These are phyloP conservation scores for Aphyosemion australe DNA, from an alignment of 2,113 vertebrate genomes.

Conservation along the genomic window DNA sequence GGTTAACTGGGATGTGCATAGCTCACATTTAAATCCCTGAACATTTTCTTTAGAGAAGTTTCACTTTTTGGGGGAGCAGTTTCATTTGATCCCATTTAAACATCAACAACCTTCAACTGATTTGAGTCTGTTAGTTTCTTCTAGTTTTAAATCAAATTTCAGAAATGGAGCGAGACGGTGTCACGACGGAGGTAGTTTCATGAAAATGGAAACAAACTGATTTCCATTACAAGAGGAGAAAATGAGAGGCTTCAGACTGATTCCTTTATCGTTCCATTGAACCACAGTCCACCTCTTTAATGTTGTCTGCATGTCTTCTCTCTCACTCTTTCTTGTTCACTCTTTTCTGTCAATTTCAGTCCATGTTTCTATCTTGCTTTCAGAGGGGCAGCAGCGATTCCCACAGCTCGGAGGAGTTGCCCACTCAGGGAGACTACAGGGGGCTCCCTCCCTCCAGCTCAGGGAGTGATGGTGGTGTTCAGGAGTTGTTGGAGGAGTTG, in stretches of 20 bases:
- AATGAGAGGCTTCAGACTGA: slow-evolving; percentile 37
- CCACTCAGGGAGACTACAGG: slow-evolving; percentile 30
- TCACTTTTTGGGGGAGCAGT: slow-evolving; percentile 30
- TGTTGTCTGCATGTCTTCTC: background rate
- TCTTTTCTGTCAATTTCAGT: slow-evolving; percentile 8
- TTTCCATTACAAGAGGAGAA: slow-evolving; percentile 50
- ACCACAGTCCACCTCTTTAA: slow-evolving; percentile 14
- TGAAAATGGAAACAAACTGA: slow-evolving; percentile 54
- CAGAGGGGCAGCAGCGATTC: slow-evolving; percentile 73
- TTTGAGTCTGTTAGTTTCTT: slow-evolving; percentile 40
- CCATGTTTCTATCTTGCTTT: slow-evolving; percentile 5
- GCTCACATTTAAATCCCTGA: too few species aligned
- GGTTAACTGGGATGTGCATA: too few species aligned
- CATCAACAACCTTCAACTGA: slow-evolving; percentile 18
- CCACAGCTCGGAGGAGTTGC: slow-evolving; percentile 70
- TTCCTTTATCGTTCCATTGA: too few species aligned
- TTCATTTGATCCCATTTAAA: slow-evolving; percentile 56
- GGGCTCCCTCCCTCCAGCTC: slow-evolving; percentile 39
- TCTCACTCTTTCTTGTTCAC: slow-evolving; percentile 19
- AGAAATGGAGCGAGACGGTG: slow-evolving; percentile 24
- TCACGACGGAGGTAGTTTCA: slow-evolving; percentile 44
- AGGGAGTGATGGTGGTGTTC: slow-evolving; percentile 48
- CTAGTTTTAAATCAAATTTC: slow-evolving; percentile 44
- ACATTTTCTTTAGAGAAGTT: too few species aligned
- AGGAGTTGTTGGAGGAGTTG: slow-evolving; percentile 35